Base-by-base conservation (phyloP, 2,888 invertebrate genomes). In the Drosophila meridionalis region DNA sequence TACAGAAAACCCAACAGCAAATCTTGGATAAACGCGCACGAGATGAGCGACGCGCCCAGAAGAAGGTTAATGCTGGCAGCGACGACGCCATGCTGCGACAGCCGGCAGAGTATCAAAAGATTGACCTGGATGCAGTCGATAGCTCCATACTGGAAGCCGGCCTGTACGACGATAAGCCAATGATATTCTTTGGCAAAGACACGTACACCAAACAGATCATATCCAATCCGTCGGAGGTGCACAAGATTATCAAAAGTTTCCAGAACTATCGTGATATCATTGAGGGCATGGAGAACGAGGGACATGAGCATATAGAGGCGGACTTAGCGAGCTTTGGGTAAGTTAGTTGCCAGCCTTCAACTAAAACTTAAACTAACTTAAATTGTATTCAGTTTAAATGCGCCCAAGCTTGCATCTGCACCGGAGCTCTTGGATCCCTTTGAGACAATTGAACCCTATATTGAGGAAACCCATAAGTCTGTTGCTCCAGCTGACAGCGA, bases 1-100 rank as follows among this genome's bases (percentile, higher is more conserved):
- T 96, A 92, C 91, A 94, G 53, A 94, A 94, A 84, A 90, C 95
- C 0, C 94, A 94, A 52, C 43, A 81, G 56, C 89, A 90, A 70
- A 89, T 92, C 26, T 55, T 90, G 12, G 87, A 87, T 28, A 91
- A 90, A 30, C 86, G 90, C 0, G 73, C 72, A 0, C 80, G 86
- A 3, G 80, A 84, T 3, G 84, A 78, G 26, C 75, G 74, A 14
- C 69, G 64, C 0, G 1, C 88, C 81, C 67, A 70, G 6, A 85
- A 69, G 47, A 65, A 60, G 20, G 14, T 12, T 9, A 76, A 69
- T 40, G 3, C 32, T 4, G 12, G 6, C 14, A 61, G 11, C 12
- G 45, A 69, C 4, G 65, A 64, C 34, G 4, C 56, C 3, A 20
- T 59, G 14, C 62, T 64, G 9, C 64, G 73, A 26, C 92, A 93